A percentile compares a stretch with the other conserved stretches of the same genome.
These are phyloP conservation scores for Grapholita molesta DNA, from an alignment of 1,140 invertebrate species.

Conservation along the genomic window DNA sequence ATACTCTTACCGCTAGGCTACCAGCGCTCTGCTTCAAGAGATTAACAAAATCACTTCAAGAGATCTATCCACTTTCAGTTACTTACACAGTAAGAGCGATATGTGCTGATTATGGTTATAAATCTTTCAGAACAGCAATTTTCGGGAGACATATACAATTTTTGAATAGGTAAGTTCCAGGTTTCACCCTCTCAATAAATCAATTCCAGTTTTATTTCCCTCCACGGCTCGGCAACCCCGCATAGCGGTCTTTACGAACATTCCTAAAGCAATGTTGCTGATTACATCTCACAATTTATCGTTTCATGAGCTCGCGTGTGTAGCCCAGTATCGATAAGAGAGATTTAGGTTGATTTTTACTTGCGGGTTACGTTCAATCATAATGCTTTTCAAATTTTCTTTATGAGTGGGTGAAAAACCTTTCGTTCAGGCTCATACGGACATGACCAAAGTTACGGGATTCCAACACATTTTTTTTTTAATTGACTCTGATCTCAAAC, in stretches of 20 bases:
- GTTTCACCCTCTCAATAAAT: neutral
- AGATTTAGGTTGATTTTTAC: neutral
- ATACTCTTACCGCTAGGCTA: too few species aligned
- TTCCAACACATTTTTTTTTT: too few species aligned
- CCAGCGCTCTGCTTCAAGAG: too few species aligned
- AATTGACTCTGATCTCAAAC: too few species aligned
- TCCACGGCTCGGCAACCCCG: neutral
- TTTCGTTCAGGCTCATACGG: too few species aligned
- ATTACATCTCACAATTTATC: neutral
- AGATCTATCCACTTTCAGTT: too few species aligned
- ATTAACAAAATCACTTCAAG: too few species aligned
- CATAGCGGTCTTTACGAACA: neutral
- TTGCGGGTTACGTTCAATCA: neutral
- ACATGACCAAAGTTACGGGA: too few species aligned
- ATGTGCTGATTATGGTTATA: too few species aligned
- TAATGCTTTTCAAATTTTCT: neutral
- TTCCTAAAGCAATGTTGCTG: neutral
- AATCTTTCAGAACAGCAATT: too few species aligned
- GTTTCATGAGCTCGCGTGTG: slow-evolving; percentile 5
- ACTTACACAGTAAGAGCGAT: too few species aligned
- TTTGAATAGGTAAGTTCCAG: neutral
- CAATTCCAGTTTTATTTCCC: neutral
- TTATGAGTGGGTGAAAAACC: neutral
- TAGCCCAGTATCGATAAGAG: neutral
- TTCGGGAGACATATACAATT: too few species aligned